Conservation (phyloP, 2,113 vertebrate genomes). For the Indri indri region DNA sequence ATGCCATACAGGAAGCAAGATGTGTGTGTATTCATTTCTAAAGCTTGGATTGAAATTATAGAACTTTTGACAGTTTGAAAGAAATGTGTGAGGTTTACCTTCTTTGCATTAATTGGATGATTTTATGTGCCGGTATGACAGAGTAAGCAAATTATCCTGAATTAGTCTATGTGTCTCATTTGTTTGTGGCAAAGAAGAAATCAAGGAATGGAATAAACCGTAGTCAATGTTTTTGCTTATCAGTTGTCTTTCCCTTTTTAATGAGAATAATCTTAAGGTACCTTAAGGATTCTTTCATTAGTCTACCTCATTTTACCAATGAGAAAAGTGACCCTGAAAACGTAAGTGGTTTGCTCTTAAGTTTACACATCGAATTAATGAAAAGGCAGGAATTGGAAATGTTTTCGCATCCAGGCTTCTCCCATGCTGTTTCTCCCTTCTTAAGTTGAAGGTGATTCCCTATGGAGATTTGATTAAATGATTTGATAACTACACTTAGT, state of each 20-base stretch:
- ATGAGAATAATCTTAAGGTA: background rate
- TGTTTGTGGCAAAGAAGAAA: slow-evolving; percentile 10
- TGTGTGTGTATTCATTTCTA: background rate
- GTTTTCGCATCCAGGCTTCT: background rate
- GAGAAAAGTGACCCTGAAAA: background rate
- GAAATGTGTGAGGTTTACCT: background rate
- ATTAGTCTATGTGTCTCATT: background rate
- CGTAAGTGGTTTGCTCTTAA: background rate
- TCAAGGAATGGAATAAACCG: background rate
- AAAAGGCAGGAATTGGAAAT: background rate
- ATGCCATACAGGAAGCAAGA: background rate
- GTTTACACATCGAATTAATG: background rate
- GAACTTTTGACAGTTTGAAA: background rate
- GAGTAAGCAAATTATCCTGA: background rate
- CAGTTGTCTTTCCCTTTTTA: background rate
- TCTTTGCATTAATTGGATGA: background rate
- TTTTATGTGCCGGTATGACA: background rate
- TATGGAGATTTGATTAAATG: background rate
- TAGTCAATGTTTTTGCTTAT: background rate
- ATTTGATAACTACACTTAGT: background rate
- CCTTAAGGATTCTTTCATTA: background rate
- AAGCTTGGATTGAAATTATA: background rate
- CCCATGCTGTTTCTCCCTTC: background rate
- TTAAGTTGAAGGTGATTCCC: background rate
- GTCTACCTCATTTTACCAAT: background rate